phyloP scores from a whole-genome alignment of 2,797 vertebrate genomes.

The Masticophis lateralis region DNA sequence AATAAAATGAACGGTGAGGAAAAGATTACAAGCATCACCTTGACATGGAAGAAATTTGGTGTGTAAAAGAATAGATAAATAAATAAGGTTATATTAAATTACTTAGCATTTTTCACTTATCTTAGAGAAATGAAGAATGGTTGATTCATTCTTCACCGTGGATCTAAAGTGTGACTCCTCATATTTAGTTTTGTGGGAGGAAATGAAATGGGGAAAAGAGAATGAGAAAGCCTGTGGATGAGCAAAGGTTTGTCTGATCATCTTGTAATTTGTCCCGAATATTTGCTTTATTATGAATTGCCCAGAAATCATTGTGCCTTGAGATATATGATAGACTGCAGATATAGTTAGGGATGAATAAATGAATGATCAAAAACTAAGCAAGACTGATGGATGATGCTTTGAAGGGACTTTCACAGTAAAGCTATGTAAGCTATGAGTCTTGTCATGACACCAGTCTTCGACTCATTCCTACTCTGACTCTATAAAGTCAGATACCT shows the following conservation, averaged over 20 bases:
- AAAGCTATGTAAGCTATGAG: not conserved
- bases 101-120: not conserved
- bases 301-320: not conserved
- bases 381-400: not conserved
- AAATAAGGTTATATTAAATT: not conserved
- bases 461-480: not conserved
- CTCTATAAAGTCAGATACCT: constrained; percentile 8
- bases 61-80: not conserved
- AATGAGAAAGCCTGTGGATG: not conserved
- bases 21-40: not conserved
- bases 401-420: not conserved
- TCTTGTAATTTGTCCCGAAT: not conserved
- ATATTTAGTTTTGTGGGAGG: not conserved
- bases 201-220: not conserved
- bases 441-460: not conserved
- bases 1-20: not conserved
- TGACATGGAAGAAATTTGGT: not conserved
- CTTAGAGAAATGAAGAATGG: not conserved
- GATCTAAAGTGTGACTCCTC: not conserved
- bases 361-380: not conserved
- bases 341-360: not conserved
- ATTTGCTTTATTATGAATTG: not conserved
- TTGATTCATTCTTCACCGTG: not conserved
- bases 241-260: not conserved
- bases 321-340: not conserved